These are phyloP conservation scores for Paramormyrops kingsleyae DNA, from an alignment of 2,113 vertebrate genomes.

Conservation along the genomic window DNA sequence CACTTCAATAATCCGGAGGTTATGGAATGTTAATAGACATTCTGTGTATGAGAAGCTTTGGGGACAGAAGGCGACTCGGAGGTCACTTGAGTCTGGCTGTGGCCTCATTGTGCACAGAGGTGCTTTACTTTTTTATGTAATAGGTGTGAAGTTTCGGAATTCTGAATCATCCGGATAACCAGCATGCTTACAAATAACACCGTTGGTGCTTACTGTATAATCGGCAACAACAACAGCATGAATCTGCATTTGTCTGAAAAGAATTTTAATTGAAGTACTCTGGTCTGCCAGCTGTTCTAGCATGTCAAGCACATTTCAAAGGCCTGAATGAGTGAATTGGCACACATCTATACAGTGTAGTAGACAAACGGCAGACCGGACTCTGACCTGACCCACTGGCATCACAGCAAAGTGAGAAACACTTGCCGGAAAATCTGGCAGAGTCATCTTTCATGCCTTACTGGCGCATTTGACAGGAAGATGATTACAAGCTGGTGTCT, in stretches of 20 bases:
- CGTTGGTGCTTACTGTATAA: background rate
- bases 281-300: background rate
- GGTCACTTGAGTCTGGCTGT: background rate
- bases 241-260: background rate
- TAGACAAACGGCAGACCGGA: background rate
- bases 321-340: background rate
- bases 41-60: background rate
- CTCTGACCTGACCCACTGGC: background rate
- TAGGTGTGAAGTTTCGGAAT: background rate
- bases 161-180: background rate
- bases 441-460: background rate
- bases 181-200: background rate
- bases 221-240: background rate
- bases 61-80: background rate
- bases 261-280: background rate
- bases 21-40: background rate
- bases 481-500: conserved; percentile 1
- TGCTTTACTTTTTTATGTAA: background rate
- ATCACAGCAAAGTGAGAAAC: background rate
- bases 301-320: background rate
- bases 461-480: background rate
- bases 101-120: background rate
- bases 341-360: background rate
- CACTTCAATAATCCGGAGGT: background rate
- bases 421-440: background rate